Percentiles rank a stretch among this genome's conserved stretches.
phyloP scores from a whole-genome alignment of 2,113 vertebrate genomes.

The Isurus oxyrinchus region DNA sequence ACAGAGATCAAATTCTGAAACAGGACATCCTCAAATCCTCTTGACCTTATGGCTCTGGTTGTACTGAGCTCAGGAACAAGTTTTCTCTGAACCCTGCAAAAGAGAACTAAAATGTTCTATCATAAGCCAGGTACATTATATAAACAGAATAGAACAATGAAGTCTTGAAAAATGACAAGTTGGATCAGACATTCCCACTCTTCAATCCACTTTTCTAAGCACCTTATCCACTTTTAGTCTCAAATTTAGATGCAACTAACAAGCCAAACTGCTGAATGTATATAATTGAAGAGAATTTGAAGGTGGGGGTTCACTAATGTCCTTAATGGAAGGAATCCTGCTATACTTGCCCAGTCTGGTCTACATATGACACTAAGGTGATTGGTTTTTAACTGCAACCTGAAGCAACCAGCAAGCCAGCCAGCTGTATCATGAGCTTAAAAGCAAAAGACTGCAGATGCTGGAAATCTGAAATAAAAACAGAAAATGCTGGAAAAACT shows the following conservation, averaged over 20 bases:
- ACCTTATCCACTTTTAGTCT: not conserved
- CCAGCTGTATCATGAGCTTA: not conserved
- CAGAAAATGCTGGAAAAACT: no score
- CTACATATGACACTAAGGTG: not conserved
- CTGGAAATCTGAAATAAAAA: no score
- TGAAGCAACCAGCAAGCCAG: not conserved
- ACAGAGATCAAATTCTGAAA: not conserved
- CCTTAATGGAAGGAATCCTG: not conserved
- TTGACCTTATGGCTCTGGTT: not conserved
- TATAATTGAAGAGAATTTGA: not conserved
- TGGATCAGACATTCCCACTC: not conserved
- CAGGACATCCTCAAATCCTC: not conserved
- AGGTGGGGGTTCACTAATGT: not conserved
- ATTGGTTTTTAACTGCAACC: not conserved
- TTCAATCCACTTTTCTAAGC: not conserved
- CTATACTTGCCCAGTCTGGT: not conserved
- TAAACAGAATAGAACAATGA: not conserved
- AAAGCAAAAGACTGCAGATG: no score
- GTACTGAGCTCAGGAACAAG: not conserved
- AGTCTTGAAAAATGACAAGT: not conserved
- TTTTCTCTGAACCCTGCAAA: not conserved
- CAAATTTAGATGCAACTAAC: not conserved
- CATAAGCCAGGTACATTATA: not conserved
- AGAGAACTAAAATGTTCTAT: not conserved
- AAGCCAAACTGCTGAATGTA: not conserved